A percentile compares a stretch with the other conserved stretches of the same genome.
phyloP scores from a whole-genome alignment of 2,888 invertebrate genomes.

The Cheiracanthium punctorium region DNA sequence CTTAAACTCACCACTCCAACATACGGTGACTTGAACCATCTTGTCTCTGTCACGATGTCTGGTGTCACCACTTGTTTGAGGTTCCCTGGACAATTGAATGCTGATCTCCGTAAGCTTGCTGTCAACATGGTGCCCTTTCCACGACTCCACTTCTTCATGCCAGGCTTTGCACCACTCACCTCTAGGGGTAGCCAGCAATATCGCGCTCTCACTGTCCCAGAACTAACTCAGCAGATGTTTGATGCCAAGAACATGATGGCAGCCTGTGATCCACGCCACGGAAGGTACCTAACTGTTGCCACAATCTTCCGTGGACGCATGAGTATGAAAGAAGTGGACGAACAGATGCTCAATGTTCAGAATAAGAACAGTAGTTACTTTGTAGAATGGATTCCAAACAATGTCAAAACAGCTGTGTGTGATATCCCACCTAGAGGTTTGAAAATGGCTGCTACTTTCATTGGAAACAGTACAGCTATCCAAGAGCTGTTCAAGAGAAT shows the following conservation, averaged over 20 bases:
- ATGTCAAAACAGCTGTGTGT: constrained; percentile 79
- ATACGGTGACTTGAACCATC: constrained; percentile 79
- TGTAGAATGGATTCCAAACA: constrained; percentile 78
- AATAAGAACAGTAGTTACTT: constrained; percentile 79
- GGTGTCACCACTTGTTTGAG: constrained; percentile 92
- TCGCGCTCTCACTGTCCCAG: constrained; percentile 76
- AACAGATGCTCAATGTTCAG: constrained; percentile 79
- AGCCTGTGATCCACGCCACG: constrained; percentile 79
- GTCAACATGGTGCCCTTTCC: constrained; percentile 99
- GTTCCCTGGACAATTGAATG: constrained; percentile 95
- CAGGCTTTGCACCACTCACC: constrained; percentile 73
- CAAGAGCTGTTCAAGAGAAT: constrained; percentile 78
- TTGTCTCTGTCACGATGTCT: constrained; percentile 83
- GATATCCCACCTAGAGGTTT: constrained; percentile 79
- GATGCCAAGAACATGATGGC: constrained; percentile 80
- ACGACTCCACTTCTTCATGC: constrained; percentile 78
- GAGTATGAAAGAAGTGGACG: constrained; percentile 80
- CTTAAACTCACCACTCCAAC: constrained; percentile 78
- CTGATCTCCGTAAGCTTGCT: constrained; percentile 91
- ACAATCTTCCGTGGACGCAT: constrained; percentile 79
- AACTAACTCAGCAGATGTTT: constrained; percentile 78
- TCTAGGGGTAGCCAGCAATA: constrained; percentile 73
- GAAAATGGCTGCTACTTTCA: constrained; percentile 79
- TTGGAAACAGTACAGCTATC: constrained; percentile 78
- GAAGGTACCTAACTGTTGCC: constrained; percentile 78